A percentile compares a stretch with the other conserved stretches of the same genome.
Evolutionary conservation across 2,797 vertebrate genomes (phyloP).

Genomic region (Peromyscus aztecus): DNA sequence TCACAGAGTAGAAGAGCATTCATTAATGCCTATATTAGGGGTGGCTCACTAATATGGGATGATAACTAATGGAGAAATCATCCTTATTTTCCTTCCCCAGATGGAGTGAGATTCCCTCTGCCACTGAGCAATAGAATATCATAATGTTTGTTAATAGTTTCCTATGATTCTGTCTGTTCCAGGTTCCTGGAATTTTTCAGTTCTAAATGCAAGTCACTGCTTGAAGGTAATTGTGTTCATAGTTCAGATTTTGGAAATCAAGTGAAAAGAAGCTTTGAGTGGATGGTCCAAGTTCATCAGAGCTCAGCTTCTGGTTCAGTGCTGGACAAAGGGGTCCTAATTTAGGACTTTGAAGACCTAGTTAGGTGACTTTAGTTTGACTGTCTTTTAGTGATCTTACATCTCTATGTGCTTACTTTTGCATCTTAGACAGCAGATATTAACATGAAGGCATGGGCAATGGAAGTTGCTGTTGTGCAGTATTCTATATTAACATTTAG

Average conservation of each 20-base stretch:
- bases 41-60: background rate
- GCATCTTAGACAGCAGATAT: background rate
- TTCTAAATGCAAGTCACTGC: constrained; percentile 4
- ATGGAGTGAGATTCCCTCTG: background rate
- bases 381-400: background rate
- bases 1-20: no score
- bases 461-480: background rate
- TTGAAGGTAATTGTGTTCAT: background rate
- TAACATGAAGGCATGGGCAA: background rate
- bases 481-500: background rate
- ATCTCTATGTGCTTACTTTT: background rate
- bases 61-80: background rate
- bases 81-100: background rate
- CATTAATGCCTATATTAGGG: background rate
- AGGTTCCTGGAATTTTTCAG: background rate
- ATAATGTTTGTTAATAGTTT: background rate
- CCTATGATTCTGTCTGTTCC: background rate
- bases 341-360: background rate
- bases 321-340: background rate
- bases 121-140: background rate
- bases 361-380: constrained; percentile 3
- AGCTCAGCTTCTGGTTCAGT: background rate
- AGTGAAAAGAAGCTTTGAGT: background rate
- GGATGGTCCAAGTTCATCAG: background rate
- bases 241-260: background rate